phyloP scores from a whole-genome alignment of 2,888 invertebrate species.

The Caenorhabditis parvicauda region DNA sequence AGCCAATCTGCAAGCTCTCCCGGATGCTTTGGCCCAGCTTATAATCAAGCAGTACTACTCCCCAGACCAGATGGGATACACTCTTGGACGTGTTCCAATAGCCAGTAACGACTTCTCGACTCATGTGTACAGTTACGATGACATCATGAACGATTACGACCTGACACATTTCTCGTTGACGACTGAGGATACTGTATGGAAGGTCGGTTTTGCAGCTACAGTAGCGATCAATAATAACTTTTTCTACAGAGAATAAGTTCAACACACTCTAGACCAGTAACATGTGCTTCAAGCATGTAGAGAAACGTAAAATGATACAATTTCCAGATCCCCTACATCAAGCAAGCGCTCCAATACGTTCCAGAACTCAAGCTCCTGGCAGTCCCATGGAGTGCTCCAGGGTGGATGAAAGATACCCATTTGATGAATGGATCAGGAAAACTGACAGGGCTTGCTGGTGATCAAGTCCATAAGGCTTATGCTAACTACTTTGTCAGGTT shows the following conservation, averaged over 20 bases:
- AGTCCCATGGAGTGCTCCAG: slow-evolving; percentile 67
- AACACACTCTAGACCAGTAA: too few species aligned
- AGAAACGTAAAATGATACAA: neutral
- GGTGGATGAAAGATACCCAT: neutral
- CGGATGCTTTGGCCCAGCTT: neutral
- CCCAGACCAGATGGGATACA: slow-evolving; percentile 70
- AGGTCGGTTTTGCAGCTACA: slow-evolving; percentile 60
- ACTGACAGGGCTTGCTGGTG: neutral
- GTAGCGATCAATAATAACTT: neutral
- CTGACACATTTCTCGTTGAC: slow-evolving; percentile 72
- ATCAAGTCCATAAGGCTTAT: neutral
- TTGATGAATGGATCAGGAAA: neutral
- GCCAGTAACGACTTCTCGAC: slow-evolving; percentile 84
- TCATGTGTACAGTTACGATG: slow-evolving; percentile 77
- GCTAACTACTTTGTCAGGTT: neutral
- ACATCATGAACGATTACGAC: slow-evolving; percentile 67
- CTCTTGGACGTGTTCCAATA: slow-evolving; percentile 78
- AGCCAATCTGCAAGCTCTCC: neutral
- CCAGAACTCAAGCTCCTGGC: slow-evolving; percentile 64
- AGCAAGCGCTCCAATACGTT: slow-evolving; percentile 10
- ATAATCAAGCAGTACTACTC: neutral
- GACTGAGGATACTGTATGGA: slow-evolving; percentile 73
- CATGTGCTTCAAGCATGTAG: too few species aligned
- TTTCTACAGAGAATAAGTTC: too few species aligned
- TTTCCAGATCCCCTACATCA: slow-evolving; percentile 33